Percentiles rank a stretch among this genome's conserved stretches.
Evolutionary conservation across 2,888 invertebrate species (phyloP).

Genomic region (Aporophyla lueneburgensis): DNA sequence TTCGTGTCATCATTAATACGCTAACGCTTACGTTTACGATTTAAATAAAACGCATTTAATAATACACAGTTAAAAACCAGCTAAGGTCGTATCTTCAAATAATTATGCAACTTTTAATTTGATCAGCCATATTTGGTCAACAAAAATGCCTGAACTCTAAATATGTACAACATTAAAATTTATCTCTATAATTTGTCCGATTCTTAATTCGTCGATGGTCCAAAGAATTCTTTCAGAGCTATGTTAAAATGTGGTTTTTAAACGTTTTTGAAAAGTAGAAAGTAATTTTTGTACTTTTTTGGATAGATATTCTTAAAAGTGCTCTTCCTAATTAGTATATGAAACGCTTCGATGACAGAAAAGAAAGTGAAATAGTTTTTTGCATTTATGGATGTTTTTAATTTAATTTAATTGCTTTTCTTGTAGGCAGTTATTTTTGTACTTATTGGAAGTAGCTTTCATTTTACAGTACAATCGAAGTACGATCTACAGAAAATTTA

Average conservation of each 20-base stretch:
- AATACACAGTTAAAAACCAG: slow-evolving; percentile 6
- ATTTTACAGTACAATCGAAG: neutral
- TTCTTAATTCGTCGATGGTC: slow-evolving; percentile 48
- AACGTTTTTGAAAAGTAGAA: slow-evolving; percentile 49
- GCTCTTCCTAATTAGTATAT: slow-evolving; percentile 8
- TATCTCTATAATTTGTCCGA: slow-evolving; percentile 58
- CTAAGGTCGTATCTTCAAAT: slow-evolving; percentile 10
- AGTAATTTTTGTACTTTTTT: slow-evolving; percentile 47
- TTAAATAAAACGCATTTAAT: slow-evolving; percentile 11
- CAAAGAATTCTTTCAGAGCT: slow-evolving; percentile 46
- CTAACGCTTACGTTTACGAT: neutral
- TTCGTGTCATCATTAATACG: neutral
- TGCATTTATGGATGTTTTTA: neutral
- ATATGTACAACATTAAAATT: slow-evolving; percentile 61
- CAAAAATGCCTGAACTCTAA: slow-evolving; percentile 44
- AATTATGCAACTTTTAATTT: slow-evolving; percentile 50
- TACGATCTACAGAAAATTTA: neutral
- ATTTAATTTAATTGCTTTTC: neutral
- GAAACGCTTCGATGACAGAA: neutral
- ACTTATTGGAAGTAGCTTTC: neutral
- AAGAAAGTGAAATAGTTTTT: slow-evolving; percentile 13
- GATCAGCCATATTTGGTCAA: slow-evolving; percentile 34
- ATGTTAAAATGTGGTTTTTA: slow-evolving; percentile 36
- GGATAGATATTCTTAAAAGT: slow-evolving; percentile 32
- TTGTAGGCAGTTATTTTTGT: neutral